Conservation (phyloP, 2,113 vertebrate genomes). For the Edolisoma coerulescens region DNA sequence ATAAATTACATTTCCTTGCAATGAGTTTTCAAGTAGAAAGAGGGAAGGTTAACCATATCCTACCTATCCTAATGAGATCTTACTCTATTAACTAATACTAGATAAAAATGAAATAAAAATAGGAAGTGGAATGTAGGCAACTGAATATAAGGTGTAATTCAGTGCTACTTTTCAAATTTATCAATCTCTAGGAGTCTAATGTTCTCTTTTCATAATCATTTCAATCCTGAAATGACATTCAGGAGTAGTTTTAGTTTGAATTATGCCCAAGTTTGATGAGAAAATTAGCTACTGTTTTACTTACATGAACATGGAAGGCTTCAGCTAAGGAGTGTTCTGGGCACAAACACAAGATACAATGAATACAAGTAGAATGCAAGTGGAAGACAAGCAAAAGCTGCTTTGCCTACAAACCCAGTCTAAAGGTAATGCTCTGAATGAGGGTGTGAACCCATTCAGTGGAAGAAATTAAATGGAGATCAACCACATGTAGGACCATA, state of each 20-base stretch:
- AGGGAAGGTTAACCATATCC: neutral
- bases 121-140: neutral
- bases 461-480: neutral
- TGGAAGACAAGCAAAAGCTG: neutral
- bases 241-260: neutral
- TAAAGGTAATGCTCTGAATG: neutral
- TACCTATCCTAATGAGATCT: neutral
- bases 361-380: neutral
- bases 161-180: neutral
- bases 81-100: neutral
- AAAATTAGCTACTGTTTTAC: neutral
- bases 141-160: neutral
- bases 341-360: neutral
- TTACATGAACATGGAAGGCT: neutral
- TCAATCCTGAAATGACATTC: neutral
- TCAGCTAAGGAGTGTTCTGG: neutral
- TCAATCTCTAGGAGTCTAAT: neutral
- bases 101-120: neutral
- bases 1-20: neutral
- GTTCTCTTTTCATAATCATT: neutral
- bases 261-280: neutral
- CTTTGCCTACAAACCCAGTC: neutral
- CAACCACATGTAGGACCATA: neutral
- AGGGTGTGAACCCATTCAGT: neutral
- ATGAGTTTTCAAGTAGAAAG: neutral